Evolutionary conservation across 2,113 vertebrate genomes (phyloP), one percentile per base, ranked within the genome.

Genomic region (Bubo scandiacus): DNA sequence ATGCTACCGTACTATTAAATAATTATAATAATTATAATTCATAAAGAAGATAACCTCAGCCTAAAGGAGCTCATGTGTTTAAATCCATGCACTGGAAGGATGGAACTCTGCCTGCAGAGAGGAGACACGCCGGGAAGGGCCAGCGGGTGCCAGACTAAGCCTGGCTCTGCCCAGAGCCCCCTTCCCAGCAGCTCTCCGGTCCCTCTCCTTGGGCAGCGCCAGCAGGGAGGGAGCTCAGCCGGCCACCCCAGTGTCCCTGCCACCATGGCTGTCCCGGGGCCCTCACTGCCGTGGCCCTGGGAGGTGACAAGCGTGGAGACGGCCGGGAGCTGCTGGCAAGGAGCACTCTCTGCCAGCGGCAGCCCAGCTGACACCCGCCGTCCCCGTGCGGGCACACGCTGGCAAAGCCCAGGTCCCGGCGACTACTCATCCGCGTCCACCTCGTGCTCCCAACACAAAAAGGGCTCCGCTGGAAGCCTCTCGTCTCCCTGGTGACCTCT

Each of bases 41-140:
- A 54, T 88, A 74, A 78, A 30, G 96, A 84, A 84, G 95, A 93
- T 74, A 83, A 93, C 90, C 95, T 94, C 93, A 58, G 66, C 8
- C 58, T 70, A 52, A 80, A 88, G 90, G 59, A 97, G 82, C 79
- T 85, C 54, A 81, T 55, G 68, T 25, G 4, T 66, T 32, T 38
- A 86, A 78, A 90, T 32, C 43, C 4, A 9, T 47, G 5, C 11
- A 6, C 40, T 15, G 57, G 80, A 52, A 70, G 36, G 86, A 84
- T 18, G 2, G 32, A 83, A 57, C 4, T 5, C 57, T 59, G 72
- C 74, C 52, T 5, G 12, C 22, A 47, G 73, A 63, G 21, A n/a
- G 40, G 57, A 54, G 21, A 10, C 3, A 10, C 2, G 8, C 68
- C 0, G 5, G 61, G 40, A 52, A 77, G 11, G 21, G 81, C 42